These are phyloP conservation scores for Asbolus verrucosus DNA, from an alignment of 1,140 invertebrate species.

Conservation along the genomic window DNA sequence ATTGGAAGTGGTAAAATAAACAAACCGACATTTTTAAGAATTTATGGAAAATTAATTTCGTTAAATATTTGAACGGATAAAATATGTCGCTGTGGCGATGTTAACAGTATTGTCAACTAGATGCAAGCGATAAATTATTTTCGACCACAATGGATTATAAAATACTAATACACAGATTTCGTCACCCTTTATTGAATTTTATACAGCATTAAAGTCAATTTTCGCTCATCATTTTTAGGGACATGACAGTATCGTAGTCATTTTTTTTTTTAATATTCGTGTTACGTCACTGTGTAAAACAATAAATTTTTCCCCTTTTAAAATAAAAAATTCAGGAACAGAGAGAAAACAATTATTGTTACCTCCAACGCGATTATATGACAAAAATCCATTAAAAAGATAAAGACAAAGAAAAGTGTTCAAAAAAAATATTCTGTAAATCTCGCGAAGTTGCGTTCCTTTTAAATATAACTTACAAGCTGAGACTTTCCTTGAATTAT, in stretches of 20 bases:
- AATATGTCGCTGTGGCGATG: background rate
- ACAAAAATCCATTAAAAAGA: conserved; percentile 10
- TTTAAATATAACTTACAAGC: conserved; percentile 18
- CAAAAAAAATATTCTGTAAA: conserved; percentile 27
- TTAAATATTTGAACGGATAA: no score
- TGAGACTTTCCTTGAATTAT: conserved; percentile 22
- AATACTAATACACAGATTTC: conserved; percentile 17
- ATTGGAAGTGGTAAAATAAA: no score
- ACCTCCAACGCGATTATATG: no score
- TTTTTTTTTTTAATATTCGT: no score
- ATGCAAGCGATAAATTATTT: conserved; percentile 9
- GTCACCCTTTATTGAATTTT: conserved; percentile 15
- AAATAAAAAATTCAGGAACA: background rate
- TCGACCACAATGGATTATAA: conserved; percentile 2
- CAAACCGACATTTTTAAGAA: no score
- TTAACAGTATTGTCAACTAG: conserved; percentile 1
- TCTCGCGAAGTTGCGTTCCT: conserved; percentile 22
- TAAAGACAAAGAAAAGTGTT: conserved; percentile 14
- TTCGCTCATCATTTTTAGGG: background rate
- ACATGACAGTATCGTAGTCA: no score
- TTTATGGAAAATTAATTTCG: conserved; percentile 1
- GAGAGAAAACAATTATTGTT: background rate
- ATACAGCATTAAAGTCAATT: background rate
- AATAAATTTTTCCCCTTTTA: no score
- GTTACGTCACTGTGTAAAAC: no score